Evolutionary conservation across 2,797 vertebrate species (phyloP).

Genomic region (Morus bassanus): DNA sequence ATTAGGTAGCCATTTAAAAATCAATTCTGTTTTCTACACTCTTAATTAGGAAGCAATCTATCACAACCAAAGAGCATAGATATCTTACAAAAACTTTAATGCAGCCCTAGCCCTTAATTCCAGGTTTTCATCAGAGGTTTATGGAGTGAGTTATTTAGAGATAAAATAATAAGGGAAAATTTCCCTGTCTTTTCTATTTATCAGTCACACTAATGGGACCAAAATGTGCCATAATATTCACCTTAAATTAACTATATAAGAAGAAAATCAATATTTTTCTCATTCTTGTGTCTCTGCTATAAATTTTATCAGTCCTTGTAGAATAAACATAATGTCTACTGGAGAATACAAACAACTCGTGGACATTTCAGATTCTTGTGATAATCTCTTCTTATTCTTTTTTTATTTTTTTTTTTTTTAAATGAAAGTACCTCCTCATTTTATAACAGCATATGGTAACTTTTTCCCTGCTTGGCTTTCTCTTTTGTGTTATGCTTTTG

Average conservation of each 20-base stretch:
- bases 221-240: background rate
- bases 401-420: no score
- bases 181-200: background rate
- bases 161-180: background rate
- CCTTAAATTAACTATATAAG: background rate
- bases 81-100: background rate
- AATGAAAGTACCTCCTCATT: background rate
- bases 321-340: background rate
- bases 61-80: background rate
- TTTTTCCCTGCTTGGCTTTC: background rate
- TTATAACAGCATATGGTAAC: background rate
- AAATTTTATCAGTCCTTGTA: background rate
- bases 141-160: background rate
- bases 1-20: background rate
- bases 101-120: background rate
- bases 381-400: background rate
- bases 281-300: background rate
- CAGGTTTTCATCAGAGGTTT: background rate
- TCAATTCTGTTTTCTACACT: background rate
- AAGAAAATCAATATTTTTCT: background rate
- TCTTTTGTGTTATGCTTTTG: background rate
- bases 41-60: background rate
- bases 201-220: background rate
- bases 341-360: background rate
- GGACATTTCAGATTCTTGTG: fast-evolving